Percentiles rank a stretch among this genome's conserved stretches.
Conservation (phyloP, 2,888 invertebrate genomes). For the Lithosia quadra region DNA sequence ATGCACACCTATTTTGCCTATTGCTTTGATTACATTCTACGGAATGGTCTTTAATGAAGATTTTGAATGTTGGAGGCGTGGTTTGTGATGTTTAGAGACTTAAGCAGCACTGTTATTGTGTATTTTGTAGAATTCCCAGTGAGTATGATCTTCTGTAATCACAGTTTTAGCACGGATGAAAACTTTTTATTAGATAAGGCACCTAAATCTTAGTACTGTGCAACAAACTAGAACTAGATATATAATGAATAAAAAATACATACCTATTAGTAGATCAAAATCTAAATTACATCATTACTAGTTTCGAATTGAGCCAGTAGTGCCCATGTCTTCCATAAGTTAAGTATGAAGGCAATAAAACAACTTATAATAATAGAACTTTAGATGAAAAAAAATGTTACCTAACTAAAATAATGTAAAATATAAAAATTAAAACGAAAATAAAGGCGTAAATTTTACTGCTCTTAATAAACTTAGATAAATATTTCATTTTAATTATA, state of each 20-base stretch:
- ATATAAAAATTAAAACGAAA: too few species aligned
- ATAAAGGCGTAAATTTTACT: too few species aligned
- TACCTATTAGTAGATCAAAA: too few species aligned
- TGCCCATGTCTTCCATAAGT: too few species aligned
- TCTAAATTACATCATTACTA: neutral
- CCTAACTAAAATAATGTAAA: too few species aligned
- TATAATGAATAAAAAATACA: too few species aligned
- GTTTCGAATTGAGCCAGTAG: neutral
- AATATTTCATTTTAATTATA: too few species aligned
- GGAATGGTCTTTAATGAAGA: constrained; percentile 81
- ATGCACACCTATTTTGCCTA: constrained; percentile 84
- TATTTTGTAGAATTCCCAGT: constrained; percentile 45
- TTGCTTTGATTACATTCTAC: constrained; percentile 83
- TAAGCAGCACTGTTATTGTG: constrained; percentile 63
- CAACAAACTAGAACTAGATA: constrained; percentile 6
- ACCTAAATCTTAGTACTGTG: constrained; percentile 24
- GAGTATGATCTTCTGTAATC: constrained; percentile 50
- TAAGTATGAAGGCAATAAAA: too few species aligned
- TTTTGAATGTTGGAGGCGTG: constrained; percentile 76
- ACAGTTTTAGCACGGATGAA: constrained; percentile 32
- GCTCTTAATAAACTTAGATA: too few species aligned
- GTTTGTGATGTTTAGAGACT: constrained; percentile 68
- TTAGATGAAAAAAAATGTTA: too few species aligned
- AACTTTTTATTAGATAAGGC: constrained; percentile 30
- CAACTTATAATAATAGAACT: too few species aligned